phyloP scores from a whole-genome alignment of 2,888 invertebrate species.

The Melinaea menophilus region DNA sequence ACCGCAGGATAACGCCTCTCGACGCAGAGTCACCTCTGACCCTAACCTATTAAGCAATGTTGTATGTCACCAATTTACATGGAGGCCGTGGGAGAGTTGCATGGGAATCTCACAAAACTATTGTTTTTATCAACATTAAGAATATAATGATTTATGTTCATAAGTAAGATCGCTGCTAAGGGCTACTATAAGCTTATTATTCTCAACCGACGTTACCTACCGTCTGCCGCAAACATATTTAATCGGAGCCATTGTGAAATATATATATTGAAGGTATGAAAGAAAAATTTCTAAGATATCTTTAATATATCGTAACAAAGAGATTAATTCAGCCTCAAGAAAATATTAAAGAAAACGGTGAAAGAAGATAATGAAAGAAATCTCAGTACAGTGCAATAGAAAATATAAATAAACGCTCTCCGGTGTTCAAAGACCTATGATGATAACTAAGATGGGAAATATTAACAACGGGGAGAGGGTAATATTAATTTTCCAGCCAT shows the following conservation, averaged over 20 bases:
- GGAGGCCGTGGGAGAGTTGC: slow-evolving; percentile 39
- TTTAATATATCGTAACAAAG: background rate
- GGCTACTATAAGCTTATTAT: slow-evolving; percentile 15
- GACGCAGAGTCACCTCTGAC: slow-evolving; percentile 30
- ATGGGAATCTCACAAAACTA: slow-evolving; percentile 36
- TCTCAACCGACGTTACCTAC: background rate
- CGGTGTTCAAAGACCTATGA: slow-evolving; percentile 7
- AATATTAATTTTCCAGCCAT: slow-evolving; percentile 12
- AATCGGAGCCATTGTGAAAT: background rate
- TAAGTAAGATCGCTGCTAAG: slow-evolving; percentile 26
- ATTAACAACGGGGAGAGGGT: background rate
- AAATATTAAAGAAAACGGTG: background rate
- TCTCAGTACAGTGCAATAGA: background rate
- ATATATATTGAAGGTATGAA: background rate
- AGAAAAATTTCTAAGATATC: background rate
- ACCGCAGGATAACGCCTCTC: slow-evolving; percentile 9
- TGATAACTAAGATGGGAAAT: background rate
- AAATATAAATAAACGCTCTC: background rate
- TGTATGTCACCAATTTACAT: slow-evolving; percentile 36
- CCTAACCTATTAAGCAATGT: slow-evolving; percentile 37
- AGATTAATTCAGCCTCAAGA: slow-evolving; percentile 1
- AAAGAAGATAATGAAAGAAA: slow-evolving; percentile 2
- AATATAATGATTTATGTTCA: slow-evolving; percentile 30
- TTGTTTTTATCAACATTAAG: slow-evolving; percentile 33
- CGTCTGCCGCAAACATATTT: background rate